Evolutionary conservation across 2,113 vertebrate genomes (phyloP).

Genomic region (Pseudorectes ferrugineus): DNA sequence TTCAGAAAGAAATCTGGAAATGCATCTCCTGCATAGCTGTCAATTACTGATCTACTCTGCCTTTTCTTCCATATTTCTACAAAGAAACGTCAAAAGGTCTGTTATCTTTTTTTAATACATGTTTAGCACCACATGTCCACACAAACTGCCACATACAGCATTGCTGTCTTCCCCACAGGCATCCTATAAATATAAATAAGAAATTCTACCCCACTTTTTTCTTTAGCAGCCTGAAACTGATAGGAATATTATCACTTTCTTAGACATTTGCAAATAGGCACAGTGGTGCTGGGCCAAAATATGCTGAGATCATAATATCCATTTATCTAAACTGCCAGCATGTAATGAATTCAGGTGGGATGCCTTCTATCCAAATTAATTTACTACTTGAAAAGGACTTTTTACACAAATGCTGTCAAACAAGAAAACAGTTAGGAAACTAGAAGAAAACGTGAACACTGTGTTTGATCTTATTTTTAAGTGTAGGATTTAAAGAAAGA

Average conservation of each 20-base stretch:
- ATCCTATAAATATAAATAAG: slow-evolving; percentile 74
- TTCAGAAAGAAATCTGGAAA: slow-evolving; percentile 35
- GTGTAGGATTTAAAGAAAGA: slow-evolving; percentile 31
- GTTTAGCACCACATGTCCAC: slow-evolving; percentile 62
- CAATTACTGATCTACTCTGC: slow-evolving; percentile 50
- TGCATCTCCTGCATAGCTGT: slow-evolving; percentile 48
- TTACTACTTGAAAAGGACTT: slow-evolving; percentile 71
- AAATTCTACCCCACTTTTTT: slow-evolving; percentile 51
- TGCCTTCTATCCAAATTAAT: slow-evolving; percentile 69
- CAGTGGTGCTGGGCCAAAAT: slow-evolving; percentile 44
- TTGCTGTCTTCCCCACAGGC: slow-evolving; percentile 63
- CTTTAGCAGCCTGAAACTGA: slow-evolving; percentile 60
- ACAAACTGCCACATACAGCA: slow-evolving; percentile 54
- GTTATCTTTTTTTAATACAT: slow-evolving; percentile 65
- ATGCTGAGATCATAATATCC: slow-evolving; percentile 67
- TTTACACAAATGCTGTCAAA: slow-evolving; percentile 36
- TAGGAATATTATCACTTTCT: slow-evolving; percentile 72
- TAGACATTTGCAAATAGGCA: slow-evolving; percentile 61
- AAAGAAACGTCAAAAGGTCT: slow-evolving; percentile 45
- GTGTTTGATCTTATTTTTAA: slow-evolving; percentile 63
- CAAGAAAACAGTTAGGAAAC: slow-evolving; percentile 29
- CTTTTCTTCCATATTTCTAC: slow-evolving; percentile 15
- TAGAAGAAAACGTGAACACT: slow-evolving; percentile 26
- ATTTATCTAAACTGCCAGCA: slow-evolving; percentile 70
- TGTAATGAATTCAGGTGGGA: slow-evolving; percentile 65